These are phyloP conservation scores for Bucco capensis DNA, from an alignment of 2,113 vertebrate species.

Conservation along the genomic window DNA sequence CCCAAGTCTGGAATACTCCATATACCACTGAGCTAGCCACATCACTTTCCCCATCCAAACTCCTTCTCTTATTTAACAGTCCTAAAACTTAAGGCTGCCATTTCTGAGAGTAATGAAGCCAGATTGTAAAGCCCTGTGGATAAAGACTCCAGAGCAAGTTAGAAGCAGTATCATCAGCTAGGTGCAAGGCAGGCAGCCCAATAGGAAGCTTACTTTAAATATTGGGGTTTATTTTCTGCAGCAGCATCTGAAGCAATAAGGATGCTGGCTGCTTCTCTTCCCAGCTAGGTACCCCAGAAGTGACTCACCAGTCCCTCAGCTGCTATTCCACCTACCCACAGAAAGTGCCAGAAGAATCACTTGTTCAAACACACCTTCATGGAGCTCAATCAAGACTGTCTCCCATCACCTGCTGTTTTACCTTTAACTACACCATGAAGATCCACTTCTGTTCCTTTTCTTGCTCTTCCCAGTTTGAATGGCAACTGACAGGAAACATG, in stretches of 20 bases:
- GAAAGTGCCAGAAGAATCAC: neutral
- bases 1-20: neutral
- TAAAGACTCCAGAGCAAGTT: neutral
- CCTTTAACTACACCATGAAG: neutral
- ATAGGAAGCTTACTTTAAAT: neutral
- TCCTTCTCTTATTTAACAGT: neutral
- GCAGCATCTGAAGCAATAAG: neutral
- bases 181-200: neutral
- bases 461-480: neutral
- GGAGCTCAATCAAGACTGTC: neutral
- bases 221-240: conserved; percentile 39
- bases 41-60: neutral
- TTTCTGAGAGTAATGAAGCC: neutral
- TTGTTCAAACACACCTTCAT: neutral
- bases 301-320: conserved; percentile 2
- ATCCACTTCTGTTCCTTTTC: neutral
- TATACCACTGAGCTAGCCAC: neutral
- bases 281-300: neutral
- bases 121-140: neutral
- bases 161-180: neutral
- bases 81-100: neutral
- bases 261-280: neutral
- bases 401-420: neutral
- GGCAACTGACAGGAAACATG: neutral
- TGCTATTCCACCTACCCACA: neutral